These are phyloP conservation scores for Salticus scenicus DNA, from an alignment of 2,888 invertebrate genomes.

Conservation along the genomic window DNA sequence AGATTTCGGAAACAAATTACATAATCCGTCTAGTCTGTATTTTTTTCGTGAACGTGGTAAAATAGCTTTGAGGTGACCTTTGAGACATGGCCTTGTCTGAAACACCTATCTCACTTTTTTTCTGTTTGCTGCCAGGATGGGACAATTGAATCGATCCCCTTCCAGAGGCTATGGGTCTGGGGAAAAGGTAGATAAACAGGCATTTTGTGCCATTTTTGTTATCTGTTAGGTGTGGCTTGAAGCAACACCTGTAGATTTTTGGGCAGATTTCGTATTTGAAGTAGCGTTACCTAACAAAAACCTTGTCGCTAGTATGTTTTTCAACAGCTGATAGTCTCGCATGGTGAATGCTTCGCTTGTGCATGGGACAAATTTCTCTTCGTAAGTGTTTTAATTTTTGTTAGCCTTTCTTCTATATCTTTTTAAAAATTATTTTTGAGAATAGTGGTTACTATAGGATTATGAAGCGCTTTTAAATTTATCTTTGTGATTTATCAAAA, in stretches of 20 bases:
- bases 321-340: neutral
- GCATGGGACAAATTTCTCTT: too few relatives aligned
- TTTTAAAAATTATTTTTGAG: too few relatives aligned
- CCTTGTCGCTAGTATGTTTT: neutral
- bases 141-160: constrained; percentile 19
- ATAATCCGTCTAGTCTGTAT: too few relatives aligned
- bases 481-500: too few relatives aligned
- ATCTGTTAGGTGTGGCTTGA: neutral
- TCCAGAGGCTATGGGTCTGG: neutral
- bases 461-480: too few relatives aligned
- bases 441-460: too few relatives aligned
- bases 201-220: constrained; percentile 8
- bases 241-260: constrained; percentile 6
- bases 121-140: neutral
- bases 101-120: constrained; percentile 4
- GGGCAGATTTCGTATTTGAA: neutral
- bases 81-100: neutral
- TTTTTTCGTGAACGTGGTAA: too few relatives aligned
- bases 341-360: neutral
- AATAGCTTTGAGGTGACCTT: neutral
- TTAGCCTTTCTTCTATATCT: too few relatives aligned
- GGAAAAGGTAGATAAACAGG: neutral
- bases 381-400: too few relatives aligned
- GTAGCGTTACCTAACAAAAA: constrained; percentile 1
- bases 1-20: too few relatives aligned